Evolutionary conservation across 1,140 invertebrate genomes (phyloP).

Genomic region (Frieseomelitta varia): DNA sequence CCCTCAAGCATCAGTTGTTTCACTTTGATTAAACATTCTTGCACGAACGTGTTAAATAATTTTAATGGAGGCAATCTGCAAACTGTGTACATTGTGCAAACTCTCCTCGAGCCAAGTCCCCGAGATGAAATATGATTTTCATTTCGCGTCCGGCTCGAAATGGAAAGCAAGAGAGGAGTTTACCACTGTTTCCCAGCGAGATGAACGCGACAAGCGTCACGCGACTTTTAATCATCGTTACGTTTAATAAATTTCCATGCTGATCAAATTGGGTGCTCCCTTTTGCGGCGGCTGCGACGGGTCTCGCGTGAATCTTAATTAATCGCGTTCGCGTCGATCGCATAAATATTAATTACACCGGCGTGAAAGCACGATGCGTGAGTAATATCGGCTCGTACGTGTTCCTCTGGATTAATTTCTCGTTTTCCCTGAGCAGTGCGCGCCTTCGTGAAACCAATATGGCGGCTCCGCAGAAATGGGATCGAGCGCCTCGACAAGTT

Average conservation of each 20-base stretch:
- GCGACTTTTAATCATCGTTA: conserved; percentile 35
- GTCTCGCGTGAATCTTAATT: conserved; percentile 41
- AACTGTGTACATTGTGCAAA: neutral
- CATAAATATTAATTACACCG: conserved; percentile 41
- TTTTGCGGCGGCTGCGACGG: neutral
- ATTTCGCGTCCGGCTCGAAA: neutral
- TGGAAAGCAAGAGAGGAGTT: neutral
- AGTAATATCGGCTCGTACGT: conserved; percentile 7
- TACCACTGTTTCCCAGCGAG: neutral
- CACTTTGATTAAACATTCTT: neutral
- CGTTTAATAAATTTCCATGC: conserved; percentile 24
- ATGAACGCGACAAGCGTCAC: neutral
- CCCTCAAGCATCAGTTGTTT: no score
- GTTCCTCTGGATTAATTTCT: conserved; percentile 18
- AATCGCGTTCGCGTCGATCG: conserved; percentile 32
- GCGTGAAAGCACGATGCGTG: conserved; percentile 28
- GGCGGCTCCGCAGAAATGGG: no score
- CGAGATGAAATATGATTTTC: conserved; percentile 6
- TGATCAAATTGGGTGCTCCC: conserved; percentile 13
- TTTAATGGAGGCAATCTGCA: neutral
- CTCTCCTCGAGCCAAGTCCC: neutral
- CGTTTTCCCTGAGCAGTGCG: conserved; percentile 23
- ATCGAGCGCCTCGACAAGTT: no score
- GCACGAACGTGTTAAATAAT: neutral
- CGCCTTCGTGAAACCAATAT: neutral